Percentiles rank a stretch among this genome's conserved stretches.
These are phyloP conservation scores for Cynodonichthys magdalenae DNA, from an alignment of 2,797 vertebrate species.

Conservation along the genomic window DNA sequence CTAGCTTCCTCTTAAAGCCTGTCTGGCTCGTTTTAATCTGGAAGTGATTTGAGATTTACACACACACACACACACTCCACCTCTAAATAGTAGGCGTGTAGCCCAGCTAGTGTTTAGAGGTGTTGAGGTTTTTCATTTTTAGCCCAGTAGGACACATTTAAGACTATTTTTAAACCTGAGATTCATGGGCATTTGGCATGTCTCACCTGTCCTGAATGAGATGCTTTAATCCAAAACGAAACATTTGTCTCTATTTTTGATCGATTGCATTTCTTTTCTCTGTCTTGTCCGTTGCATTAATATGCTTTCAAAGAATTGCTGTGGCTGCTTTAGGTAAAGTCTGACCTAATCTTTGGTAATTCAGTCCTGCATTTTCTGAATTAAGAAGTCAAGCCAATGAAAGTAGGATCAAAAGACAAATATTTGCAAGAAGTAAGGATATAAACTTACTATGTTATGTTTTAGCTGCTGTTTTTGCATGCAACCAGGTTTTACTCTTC, in stretches of 20 bases:
- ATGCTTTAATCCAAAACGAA: background rate
- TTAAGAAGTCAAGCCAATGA: background rate
- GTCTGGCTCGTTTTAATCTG: conserved; percentile 52
- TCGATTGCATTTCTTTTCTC: too few relatives aligned
- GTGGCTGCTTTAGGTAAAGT: background rate
- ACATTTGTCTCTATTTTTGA: background rate
- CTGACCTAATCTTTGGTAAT: background rate
- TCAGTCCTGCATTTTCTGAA: background rate
- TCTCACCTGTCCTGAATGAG: background rate
- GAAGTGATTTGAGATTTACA: conserved; percentile 51
- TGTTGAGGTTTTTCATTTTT: conserved; percentile 13
- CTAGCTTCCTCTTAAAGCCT: conserved; percentile 33
- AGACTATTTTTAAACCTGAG: background rate
- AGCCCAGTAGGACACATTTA: conserved; percentile 4
- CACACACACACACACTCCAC: conserved; percentile 7
- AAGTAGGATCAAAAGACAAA: background rate
- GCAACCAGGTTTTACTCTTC: conserved; percentile 1
- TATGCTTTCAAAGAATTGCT: background rate
- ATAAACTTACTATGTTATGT: too few relatives aligned
- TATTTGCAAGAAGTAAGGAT: background rate
- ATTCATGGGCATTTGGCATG: background rate
- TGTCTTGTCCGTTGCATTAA: too few relatives aligned
- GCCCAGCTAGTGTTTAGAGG: conserved; percentile 13
- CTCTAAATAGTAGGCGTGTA: conserved; percentile 25
- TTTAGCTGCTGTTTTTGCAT: background rate